Evolutionary conservation across 2,888 invertebrate species (phyloP), one percentile per base, ranked within the genome.

Genomic region (Amaurobius ferox): DNA sequence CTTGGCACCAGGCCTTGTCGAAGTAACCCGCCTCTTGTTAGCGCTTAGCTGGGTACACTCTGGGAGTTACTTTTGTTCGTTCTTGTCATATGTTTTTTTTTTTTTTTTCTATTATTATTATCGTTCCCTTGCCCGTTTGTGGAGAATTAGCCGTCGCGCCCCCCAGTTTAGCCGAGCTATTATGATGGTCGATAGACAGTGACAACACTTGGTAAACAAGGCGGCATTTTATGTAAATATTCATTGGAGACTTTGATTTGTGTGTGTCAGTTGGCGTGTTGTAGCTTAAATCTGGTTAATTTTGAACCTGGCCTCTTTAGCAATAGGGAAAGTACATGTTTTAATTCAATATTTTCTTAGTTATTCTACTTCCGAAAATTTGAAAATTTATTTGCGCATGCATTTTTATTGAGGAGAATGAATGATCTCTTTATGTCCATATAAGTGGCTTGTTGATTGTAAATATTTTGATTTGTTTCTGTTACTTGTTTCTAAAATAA

Each of bases 101-200:
- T 44, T 44, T 13, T n/a, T n/a, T 16, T 44, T 55, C 23, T 19
- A 16, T 44, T 44, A 16, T 16, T 44, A 7, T 44, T 16, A 9
- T 44, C 16, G 13, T 55, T 55, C 55, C 55, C 2, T 23, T 55
- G 55, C 55, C 55, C 55, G 55, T 55, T 55, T 55, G 55, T 6
- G 1, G 23, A 5, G 55, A 55, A 55, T 55, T 55, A 55, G 55
- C 55, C 55, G 55, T 55, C 23, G 55, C 55, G 55, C 55, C 55
- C 55, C n/a, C 55, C 55, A 55, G 55, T 55, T 55, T 55, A 55
- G 11, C 23, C 23, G 11, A 55, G 55, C 55, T 55, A 55, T 55
- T 55, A 55, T 55, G 55, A 7, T 55, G 55, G 55, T 55, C 55
- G 55, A 55, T 55, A 23, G 55, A 55, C 23, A 55, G 55, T 55